Conservation (phyloP, 2,888 invertebrate genomes). For the Pilophorus perplexus region DNA sequence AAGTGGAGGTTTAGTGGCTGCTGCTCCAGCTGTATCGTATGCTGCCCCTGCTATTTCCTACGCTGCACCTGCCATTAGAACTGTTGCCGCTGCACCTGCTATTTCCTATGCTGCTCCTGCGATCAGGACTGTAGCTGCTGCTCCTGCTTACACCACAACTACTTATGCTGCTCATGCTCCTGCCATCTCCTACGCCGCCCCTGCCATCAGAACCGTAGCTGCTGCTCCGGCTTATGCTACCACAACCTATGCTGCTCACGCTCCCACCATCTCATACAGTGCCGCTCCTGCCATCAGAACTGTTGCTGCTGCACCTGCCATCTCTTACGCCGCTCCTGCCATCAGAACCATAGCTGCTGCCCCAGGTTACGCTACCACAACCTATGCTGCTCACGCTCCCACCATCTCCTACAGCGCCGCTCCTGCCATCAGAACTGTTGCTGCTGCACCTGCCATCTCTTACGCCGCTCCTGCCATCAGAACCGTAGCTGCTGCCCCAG, state of each 20-base stretch:
- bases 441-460: constrained; percentile 43
- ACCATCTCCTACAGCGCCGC: constrained; percentile 49
- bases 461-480: constrained; percentile 42
- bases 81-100: constrained; percentile 41
- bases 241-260: constrained; percentile 42
- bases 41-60: constrained; percentile 35
- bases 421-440: constrained; percentile 36
- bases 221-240: constrained; percentile 40
- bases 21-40: constrained; percentile 27
- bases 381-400: constrained; percentile 51
- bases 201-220: constrained; percentile 39
- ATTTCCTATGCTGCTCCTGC: constrained; percentile 39
- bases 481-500: constrained; percentile 38
- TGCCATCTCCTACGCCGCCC: constrained; percentile 48
- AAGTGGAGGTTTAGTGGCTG: constrained; percentile 36
- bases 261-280: constrained; percentile 48
- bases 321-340: constrained; percentile 43
- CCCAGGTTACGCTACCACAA: constrained; percentile 42
- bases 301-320: constrained; percentile 40
- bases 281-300: constrained; percentile 43
- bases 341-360: constrained; percentile 40
- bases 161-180: constrained; percentile 30
- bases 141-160: not conserved
- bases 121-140: constrained; percentile 14
- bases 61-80: constrained; percentile 31